These are phyloP conservation scores for Sebastes nivosus DNA, from an alignment of 2,797 vertebrate genomes.

Conservation along the genomic window DNA sequence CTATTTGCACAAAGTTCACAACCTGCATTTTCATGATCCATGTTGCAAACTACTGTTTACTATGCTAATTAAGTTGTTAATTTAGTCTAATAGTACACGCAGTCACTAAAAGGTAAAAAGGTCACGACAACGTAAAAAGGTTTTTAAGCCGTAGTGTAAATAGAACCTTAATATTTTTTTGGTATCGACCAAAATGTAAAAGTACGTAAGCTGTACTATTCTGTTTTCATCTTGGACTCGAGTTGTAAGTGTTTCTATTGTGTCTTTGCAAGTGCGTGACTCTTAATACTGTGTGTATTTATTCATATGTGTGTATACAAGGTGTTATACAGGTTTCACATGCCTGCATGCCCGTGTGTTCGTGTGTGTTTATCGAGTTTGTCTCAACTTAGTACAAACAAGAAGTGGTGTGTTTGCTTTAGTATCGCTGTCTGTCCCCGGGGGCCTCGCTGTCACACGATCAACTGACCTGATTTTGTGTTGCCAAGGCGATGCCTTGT, in stretches of 20 bases:
- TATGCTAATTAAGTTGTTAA: constrained; percentile 9
- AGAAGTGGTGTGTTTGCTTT: constrained; percentile 10
- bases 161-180: neutral
- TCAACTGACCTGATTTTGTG: constrained; percentile 60
- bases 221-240: neutral
- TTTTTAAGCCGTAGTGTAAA: neutral
- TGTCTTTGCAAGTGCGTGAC: neutral
- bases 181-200: neutral
- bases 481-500: constrained; percentile 44
- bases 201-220: neutral
- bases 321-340: constrained; percentile 2
- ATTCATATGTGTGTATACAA: neutral
- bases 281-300: neutral
- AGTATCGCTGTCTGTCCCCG: constrained; percentile 42
- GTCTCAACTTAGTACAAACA: constrained; percentile 38
- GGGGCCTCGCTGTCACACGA: constrained; percentile 47
- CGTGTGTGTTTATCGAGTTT: neutral
- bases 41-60: neutral
- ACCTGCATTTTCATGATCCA: neutral
- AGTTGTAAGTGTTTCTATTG: neutral
- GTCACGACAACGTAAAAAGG: neutral
- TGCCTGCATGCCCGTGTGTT: neutral
- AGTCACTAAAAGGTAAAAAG: neutral
- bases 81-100: neutral
- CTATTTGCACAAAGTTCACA: neutral